A percentile compares a stretch with the other conserved stretches of the same genome.
phyloP scores from a whole-genome alignment of 2,113 vertebrate genomes.

The Rhinichthys klamathensis region DNA sequence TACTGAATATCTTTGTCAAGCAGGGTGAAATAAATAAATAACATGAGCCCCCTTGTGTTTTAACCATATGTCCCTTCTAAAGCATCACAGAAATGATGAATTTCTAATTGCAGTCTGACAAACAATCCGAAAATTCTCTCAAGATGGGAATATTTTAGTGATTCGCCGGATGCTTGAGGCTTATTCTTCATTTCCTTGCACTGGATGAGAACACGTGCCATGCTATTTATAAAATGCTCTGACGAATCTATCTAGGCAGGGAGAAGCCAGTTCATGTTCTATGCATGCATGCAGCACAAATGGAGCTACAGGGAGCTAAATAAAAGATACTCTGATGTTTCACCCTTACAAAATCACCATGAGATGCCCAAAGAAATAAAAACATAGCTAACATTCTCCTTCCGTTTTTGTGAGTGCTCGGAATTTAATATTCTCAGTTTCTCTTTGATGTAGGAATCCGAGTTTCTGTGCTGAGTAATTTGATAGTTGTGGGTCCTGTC shows the following conservation, averaged over 20 bases:
- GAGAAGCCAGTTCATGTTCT: conserved; percentile 71
- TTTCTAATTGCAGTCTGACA: not conserved
- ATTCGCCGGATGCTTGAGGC: conserved; percentile 40
- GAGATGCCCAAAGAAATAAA: conserved; percentile 56
- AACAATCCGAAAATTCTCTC: not conserved
- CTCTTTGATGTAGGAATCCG: conserved; percentile 30
- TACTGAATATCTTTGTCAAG: not conserved
- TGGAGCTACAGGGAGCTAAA: conserved; percentile 71
- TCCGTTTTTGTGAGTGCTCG: not conserved
- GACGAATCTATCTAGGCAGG: conserved; percentile 76
- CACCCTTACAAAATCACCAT: conserved; percentile 38
- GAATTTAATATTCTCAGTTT: conserved; percentile 37
- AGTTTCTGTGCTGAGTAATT: not conserved
- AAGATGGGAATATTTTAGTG: conserved; percentile 41
- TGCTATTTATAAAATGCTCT: conserved; percentile 77
- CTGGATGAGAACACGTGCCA: conserved; percentile 67
- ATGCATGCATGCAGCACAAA: conserved; percentile 70
- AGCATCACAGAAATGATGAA: not conserved
- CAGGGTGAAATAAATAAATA: not conserved
- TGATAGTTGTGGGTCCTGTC: not conserved
- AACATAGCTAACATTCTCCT: conserved; percentile 43
- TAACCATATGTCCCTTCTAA: not conserved
- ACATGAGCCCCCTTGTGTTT: not conserved
- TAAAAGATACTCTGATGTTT: conserved; percentile 56
- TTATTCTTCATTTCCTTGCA: conserved; percentile 51